Evolutionary conservation across 1,140 invertebrate species (phyloP), one percentile per base, ranked within the genome.

Genomic region (Drosophila kohkoa): DNA sequence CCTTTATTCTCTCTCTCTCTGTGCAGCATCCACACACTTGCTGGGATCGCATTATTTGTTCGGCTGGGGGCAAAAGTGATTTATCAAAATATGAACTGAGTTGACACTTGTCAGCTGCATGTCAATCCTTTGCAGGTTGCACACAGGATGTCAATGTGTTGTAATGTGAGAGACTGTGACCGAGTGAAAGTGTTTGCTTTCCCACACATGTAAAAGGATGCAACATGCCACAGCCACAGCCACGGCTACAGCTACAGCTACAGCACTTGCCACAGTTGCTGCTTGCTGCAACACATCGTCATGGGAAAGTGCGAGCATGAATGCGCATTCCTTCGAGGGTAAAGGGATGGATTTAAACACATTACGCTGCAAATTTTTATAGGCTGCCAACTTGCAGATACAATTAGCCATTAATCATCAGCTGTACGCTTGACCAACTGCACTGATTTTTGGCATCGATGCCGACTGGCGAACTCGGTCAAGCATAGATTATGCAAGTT

Each of bases 111-210:
- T 85, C 85, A 85, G 60, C 85, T 81, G 77, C 82, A 63, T 60
- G 75, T 83, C 85, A 88, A 88, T 88, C 85, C 85, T 88, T 88
- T 88, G 85, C 85, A 88, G 75, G 81, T 83, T 81, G 71, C 71
- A 25, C 68, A 82, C 82, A 89, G 85, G 81, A 89, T 89, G 85
- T 43, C 32, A 15, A 15, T 32, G 51, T 67, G 43, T 63, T 75
- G 82, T 87, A 86, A 86, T 89, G 65, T 70, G 85, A 88, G 85
- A 76, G 54, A 62, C 64, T 78, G 63, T 64, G 48, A 41, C 55
- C 46, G 49, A 83, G 71, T 54, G 75, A 85, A 89, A 89, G 85
- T 88, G 85, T 78, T 82, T 78, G 67, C 52, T 80, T 88, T 88
- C 85, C 85, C 85, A 88, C 55, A 73, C 54, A 72, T 60, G 60